Evolutionary conservation across 2,797 vertebrate genomes (phyloP).

Genomic region (Xerus rutilus): DNA sequence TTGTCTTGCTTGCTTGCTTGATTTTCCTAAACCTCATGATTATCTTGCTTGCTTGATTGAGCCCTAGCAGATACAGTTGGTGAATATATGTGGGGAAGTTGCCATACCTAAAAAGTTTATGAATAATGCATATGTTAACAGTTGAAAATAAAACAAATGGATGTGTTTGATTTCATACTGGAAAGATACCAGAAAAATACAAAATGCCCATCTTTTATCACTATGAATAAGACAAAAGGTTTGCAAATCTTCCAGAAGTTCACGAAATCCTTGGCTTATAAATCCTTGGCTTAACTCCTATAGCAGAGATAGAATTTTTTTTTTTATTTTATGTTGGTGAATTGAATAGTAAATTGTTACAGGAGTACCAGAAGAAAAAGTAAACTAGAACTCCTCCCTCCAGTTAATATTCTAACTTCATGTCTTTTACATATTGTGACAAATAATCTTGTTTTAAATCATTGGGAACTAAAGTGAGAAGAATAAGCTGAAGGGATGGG

Average conservation of each 20-base stretch:
- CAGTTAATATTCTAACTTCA: not conserved
- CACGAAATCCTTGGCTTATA: not conserved
- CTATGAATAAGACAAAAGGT: not conserved
- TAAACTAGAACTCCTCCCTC: not conserved
- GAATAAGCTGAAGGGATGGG: not conserved
- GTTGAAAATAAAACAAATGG: not conserved
- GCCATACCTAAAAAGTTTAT: not conserved
- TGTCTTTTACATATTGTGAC: not conserved
- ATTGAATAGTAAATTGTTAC: not conserved
- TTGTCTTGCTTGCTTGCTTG: not conserved
- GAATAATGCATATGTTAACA: not conserved
- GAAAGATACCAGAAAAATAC: not conserved
- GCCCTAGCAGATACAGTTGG: not conserved
- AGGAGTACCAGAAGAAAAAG: not conserved
- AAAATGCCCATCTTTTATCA: too few species aligned
- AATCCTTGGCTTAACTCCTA: not conserved
- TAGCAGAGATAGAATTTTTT: not conserved
- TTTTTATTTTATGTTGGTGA: constrained; percentile 33
- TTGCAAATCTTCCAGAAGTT: not conserved
- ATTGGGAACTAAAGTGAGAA: not conserved
- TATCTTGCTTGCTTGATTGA: not conserved
- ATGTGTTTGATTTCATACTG: not conserved
- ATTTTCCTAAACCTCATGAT: not conserved
- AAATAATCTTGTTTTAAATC: not conserved
- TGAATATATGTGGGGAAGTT: too few species aligned